Conservation (phyloP, 2,113 vertebrate species). For the Xenus cinereus region DNA sequence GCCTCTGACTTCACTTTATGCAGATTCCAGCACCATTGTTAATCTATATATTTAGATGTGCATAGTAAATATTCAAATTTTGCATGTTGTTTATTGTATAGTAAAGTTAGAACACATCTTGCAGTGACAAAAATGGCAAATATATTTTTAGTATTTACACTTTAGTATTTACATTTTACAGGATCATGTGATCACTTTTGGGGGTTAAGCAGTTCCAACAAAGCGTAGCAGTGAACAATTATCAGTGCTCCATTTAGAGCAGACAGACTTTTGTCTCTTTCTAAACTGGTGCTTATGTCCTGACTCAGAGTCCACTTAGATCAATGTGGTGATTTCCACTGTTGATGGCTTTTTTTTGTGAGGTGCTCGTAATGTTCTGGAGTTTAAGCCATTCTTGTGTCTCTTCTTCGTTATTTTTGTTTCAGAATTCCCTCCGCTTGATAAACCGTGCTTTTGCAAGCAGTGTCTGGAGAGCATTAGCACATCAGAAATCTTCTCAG, state of each 20-base stretch:
- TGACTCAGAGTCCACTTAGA: not conserved
- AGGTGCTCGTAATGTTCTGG: not conserved
- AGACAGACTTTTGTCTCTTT: not conserved
- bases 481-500: conserved; percentile 3
- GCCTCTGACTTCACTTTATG: not conserved
- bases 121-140: not conserved
- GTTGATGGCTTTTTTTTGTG: not conserved
- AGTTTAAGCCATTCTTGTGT: not conserved
- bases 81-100: not conserved
- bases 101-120: not conserved
- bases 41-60: not conserved
- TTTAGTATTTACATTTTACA: not conserved
- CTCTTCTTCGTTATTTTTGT: not conserved
- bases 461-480: conserved; percentile 8
- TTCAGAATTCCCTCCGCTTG: conserved; percentile 68
- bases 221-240: not conserved
- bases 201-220: not conserved
- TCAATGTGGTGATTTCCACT: not conserved
- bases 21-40: not conserved
- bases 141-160: not conserved
- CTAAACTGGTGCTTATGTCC: not conserved
- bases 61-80: not conserved
- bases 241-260: not conserved
- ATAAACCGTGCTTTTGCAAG: conserved; percentile 42
- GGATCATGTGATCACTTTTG: not conserved